Conservation (phyloP, 2,113 vertebrate genomes). For the Pterocles gutturalis region DNA sequence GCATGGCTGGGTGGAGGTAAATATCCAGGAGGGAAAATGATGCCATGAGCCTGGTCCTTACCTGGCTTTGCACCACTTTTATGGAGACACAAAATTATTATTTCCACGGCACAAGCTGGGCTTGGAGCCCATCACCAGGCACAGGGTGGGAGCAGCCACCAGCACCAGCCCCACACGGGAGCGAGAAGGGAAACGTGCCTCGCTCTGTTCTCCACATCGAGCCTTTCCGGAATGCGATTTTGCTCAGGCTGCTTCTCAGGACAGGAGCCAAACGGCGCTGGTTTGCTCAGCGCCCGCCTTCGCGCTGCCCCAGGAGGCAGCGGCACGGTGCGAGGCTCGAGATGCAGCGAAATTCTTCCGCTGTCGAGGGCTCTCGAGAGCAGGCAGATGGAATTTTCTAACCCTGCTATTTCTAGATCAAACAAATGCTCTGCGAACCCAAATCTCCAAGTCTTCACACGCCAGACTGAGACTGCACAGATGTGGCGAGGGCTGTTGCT, state of each 20-base stretch:
- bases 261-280: background rate
- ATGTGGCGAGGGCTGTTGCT: background rate
- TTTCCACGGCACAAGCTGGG: rapidly evolving
- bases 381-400: slow-evolving; percentile 68
- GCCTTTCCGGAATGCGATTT: background rate
- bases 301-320: background rate
- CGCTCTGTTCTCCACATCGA: background rate
- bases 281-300: background rate
- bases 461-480: background rate
- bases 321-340: rapidly evolving
- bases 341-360: background rate
- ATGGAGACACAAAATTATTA: background rate
- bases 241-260: background rate
- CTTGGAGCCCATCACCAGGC: background rate
- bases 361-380: slow-evolving; percentile 27
- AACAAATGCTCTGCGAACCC: slow-evolving; percentile 58
- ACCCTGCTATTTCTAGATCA: slow-evolving; percentile 70
- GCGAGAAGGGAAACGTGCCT: background rate
- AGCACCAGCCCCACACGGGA: background rate
- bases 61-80: background rate
- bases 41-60: background rate
- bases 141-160: background rate
- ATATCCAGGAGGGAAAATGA: background rate
- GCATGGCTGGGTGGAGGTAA: background rate
- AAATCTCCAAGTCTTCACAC: slow-evolving; percentile 32